Conservation (phyloP, 2,888 invertebrate species). For the Lasius platythorax region DNA sequence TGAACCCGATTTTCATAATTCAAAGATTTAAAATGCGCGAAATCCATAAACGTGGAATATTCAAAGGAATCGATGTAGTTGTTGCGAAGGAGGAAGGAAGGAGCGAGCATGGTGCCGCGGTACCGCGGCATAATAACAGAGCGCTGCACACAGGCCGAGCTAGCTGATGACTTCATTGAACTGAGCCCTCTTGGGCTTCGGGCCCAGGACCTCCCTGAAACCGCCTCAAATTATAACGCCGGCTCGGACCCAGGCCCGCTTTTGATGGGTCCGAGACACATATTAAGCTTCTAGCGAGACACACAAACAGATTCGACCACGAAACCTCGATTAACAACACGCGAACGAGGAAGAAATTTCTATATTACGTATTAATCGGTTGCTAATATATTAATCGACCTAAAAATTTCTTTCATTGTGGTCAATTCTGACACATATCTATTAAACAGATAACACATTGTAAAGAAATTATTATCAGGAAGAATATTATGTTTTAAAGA, state of each 20-base stretch:
- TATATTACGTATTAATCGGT: constrained; percentile 26
- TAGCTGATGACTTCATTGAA: constrained; percentile 86
- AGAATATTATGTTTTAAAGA: not conserved
- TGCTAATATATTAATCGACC: constrained; percentile 24
- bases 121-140: constrained; percentile 85
- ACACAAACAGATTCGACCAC: constrained; percentile 36
- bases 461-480: not conserved
- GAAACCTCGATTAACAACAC: constrained; percentile 28
- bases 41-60: constrained; percentile 53
- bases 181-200: constrained; percentile 76
- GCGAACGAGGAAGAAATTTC: constrained; percentile 34
- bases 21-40: constrained; percentile 42
- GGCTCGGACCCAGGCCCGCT: constrained; percentile 78
- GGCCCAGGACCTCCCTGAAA: constrained; percentile 85
- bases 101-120: constrained; percentile 83
- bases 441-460: not conserved
- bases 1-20: constrained; percentile 17
- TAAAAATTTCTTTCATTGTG: not conserved
- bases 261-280: constrained; percentile 82
- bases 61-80: constrained; percentile 44
- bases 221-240: constrained; percentile 85
- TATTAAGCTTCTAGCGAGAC: constrained; percentile 52
- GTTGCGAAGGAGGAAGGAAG: constrained; percentile 66
- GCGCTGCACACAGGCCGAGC: constrained; percentile 80
- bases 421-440: not conserved